Evolutionary conservation across 2,113 vertebrate species (phyloP).

Genomic region (Ellobius talpinus): DNA sequence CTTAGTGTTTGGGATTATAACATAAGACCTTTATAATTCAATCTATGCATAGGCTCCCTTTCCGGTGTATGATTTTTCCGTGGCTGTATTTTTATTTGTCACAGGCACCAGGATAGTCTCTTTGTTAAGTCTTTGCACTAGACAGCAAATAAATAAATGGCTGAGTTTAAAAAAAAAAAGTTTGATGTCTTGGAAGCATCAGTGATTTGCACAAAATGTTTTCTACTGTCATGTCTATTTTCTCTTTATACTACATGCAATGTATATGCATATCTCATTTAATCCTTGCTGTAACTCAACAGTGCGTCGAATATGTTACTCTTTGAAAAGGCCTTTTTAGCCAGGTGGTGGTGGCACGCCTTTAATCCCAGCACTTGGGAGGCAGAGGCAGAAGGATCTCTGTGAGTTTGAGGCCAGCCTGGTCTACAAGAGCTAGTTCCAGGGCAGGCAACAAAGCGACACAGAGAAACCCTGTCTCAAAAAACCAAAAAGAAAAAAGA

Average conservation of each 20-base stretch:
- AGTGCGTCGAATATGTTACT: slow-evolving; percentile 28
- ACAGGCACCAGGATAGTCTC: not conserved
- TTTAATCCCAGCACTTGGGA: too few species aligned
- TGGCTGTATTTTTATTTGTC: not conserved
- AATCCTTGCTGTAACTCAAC: not conserved
- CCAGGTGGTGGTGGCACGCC: too few species aligned
- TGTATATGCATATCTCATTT: not conserved
- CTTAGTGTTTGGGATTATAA: slow-evolving; percentile 31
- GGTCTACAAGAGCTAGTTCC: too few species aligned
- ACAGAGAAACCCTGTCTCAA: too few species aligned
- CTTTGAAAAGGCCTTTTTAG: not conserved
- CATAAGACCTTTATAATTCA: slow-evolving; percentile 25
- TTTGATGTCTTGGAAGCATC: not conserved
- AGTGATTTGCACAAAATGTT: slow-evolving; percentile 31
- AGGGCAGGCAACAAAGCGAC: too few species aligned
- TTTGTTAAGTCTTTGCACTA: slow-evolving; percentile 27
- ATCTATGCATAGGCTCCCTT: not conserved
- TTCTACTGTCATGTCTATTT: not conserved
- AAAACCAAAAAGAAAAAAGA: too few species aligned
- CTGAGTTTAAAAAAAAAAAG: not conserved
- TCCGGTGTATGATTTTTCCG: not conserved
- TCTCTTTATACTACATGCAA: not conserved
- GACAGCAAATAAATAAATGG: slow-evolving; percentile 11
- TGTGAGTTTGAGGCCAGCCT: too few species aligned
- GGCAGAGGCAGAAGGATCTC: too few species aligned